Conservation (phyloP, 2,797 vertebrate species). For the Diplodus sargus region DNA sequence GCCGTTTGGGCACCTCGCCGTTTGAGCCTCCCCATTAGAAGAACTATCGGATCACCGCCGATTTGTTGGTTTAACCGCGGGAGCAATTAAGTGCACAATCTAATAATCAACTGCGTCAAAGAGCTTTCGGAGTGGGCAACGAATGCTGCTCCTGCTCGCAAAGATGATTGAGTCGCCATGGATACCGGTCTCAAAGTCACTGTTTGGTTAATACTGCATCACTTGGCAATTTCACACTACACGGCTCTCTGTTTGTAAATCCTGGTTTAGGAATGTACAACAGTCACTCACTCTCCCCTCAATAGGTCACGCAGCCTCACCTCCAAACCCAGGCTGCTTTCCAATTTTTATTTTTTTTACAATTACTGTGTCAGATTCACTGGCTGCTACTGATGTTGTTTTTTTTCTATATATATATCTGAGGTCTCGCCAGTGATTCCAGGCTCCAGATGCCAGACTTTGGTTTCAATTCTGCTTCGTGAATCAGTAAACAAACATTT, state of each 20-base stretch:
- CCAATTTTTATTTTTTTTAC: slow-evolving; percentile 14
- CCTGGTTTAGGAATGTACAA: slow-evolving; percentile 48
- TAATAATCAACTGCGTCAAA: slow-evolving; percentile 22
- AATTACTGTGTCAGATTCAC: slow-evolving; percentile 6
- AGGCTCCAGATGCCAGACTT: background rate
- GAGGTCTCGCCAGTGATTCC: background rate
- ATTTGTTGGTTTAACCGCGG: slow-evolving; percentile 15
- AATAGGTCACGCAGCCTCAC: slow-evolving; percentile 8
- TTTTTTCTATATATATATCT: background rate
- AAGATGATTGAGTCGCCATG: slow-evolving; percentile 44
- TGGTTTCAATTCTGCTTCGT: background rate
- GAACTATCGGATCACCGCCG: slow-evolving; percentile 19
- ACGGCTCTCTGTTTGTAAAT: slow-evolving; percentile 52
- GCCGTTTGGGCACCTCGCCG: slow-evolving; percentile 13
- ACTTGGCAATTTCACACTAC: slow-evolving; percentile 63
- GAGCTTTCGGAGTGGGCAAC: slow-evolving; percentile 24
- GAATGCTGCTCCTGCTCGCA: slow-evolving; percentile 20
- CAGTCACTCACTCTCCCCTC: slow-evolving; percentile 20
- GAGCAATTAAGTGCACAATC: slow-evolving; percentile 27
- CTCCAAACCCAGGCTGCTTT: slow-evolving; percentile 11
- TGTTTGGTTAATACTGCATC: slow-evolving; percentile 46
- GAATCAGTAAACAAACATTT: background rate
- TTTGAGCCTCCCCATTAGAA: slow-evolving; percentile 45
- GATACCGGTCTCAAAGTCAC: slow-evolving; percentile 50
- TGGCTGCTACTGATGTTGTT: background rate